Conservation (phyloP, 2,888 invertebrate genomes). For the Callyntrura guangdongensis region DNA sequence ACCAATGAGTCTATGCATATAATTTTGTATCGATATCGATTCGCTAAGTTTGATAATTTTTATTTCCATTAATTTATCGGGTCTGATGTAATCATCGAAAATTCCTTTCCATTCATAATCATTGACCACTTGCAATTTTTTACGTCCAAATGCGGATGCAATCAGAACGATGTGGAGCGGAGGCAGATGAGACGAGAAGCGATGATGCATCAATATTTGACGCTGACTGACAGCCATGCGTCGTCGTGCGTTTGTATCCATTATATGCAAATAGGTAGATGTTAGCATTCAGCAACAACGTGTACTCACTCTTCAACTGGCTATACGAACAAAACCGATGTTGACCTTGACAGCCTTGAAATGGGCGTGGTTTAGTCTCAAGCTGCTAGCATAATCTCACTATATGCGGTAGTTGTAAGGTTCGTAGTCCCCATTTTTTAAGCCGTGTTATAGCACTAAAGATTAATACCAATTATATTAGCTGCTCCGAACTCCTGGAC, state of each 20-base stretch:
- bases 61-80: too few relatives aligned
- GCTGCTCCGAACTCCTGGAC: neutral
- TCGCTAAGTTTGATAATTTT: too few relatives aligned
- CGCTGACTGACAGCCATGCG: constrained; percentile 1
- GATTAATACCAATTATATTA: neutral
- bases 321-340: neutral
- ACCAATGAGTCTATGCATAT: too few relatives aligned
- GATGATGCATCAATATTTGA: too few relatives aligned
- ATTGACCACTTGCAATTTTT: too few relatives aligned
- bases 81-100: too few relatives aligned
- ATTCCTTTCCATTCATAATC: too few relatives aligned
- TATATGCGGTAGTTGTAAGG: neutral
- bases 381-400: neutral
- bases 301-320: constrained; percentile 1
- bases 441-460: too few relatives aligned
- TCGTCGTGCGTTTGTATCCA: neutral
- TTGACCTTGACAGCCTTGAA: constrained; percentile 68
- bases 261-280: constrained; percentile 8
- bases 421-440: neutral
- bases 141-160: too few relatives aligned
- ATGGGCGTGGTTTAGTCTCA: constrained; percentile 60
- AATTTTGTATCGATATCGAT: too few relatives aligned
- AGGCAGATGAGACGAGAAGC: too few relatives aligned
- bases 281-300: constrained; percentile 54
- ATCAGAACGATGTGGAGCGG: too few relatives aligned